phyloP scores from a whole-genome alignment of 2,888 invertebrate genomes.

The Melanotus villosus region DNA sequence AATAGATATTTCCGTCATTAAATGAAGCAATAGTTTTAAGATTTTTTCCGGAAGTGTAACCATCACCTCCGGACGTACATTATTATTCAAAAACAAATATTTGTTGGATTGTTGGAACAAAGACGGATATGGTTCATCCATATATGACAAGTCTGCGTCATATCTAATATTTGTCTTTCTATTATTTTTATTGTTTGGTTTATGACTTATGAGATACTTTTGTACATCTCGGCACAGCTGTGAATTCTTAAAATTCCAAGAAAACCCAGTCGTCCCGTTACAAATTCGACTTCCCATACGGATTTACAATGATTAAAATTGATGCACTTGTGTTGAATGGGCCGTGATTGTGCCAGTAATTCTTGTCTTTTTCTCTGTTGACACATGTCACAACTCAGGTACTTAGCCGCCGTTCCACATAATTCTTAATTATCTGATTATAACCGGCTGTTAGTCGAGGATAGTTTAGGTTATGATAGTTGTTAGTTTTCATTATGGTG shows the following conservation, averaged over 20 bases:
- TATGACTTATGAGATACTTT: background rate
- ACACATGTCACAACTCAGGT: slow-evolving; percentile 28
- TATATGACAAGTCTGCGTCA: slow-evolving; percentile 26
- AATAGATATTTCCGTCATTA: slow-evolving; percentile 31
- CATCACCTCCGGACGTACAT: slow-evolving; percentile 42
- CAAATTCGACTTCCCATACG: no score
- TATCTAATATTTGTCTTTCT: slow-evolving; percentile 35
- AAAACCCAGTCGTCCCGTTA: background rate
- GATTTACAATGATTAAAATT: slow-evolving; percentile 29
- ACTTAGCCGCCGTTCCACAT: slow-evolving; percentile 41
- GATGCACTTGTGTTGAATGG: slow-evolving; percentile 24
- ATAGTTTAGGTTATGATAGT: slow-evolving; percentile 46
- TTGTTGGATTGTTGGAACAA: slow-evolving; percentile 38
- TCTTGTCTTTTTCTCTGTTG: slow-evolving; percentile 2
- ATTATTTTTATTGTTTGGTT: slow-evolving; percentile 21
- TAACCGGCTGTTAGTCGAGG: slow-evolving; percentile 44
- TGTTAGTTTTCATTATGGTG: slow-evolving; percentile 51
- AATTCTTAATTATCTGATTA: slow-evolving; percentile 53
- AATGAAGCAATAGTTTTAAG: slow-evolving; percentile 24
- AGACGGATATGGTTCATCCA: slow-evolving; percentile 32
- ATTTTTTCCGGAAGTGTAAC: slow-evolving; percentile 37
- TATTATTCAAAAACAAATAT: slow-evolving; percentile 41
- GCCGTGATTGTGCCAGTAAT: slow-evolving; percentile 22
- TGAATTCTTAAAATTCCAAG: background rate
- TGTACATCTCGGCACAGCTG: background rate